Evolutionary conservation across 2,113 vertebrate species (phyloP), one percentile per base, ranked within the genome.

Genomic region (Rhinolophus ferrumequinum): DNA sequence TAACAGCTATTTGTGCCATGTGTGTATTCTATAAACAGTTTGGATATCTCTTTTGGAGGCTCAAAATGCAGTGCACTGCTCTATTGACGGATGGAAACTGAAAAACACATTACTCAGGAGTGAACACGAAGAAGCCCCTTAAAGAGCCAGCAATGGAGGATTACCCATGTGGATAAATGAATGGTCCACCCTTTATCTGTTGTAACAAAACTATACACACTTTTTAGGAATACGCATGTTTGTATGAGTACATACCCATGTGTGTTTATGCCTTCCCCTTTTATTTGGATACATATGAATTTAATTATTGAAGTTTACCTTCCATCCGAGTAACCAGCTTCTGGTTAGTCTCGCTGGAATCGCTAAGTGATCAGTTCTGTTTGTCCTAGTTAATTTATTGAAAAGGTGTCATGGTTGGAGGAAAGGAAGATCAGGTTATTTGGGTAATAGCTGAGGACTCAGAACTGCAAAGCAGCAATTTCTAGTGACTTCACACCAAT

Each of bases 351-450:
- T 82, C 50, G 89, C 92, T 96, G 54, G 64, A 88, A 79, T 83
- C 97, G 94, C 90, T 95, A 98, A 97, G 84, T 56, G 16, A 97
- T 97, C 79, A 97, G 56, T 97, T 97, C 93, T 86, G 90, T 98
- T 98, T 97, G 94, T 95, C 62, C 81, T 96, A 83, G 88, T 98
- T 97, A 89, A 79, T 97, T 98, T 97, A 98, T 96, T 98, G 94
- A 21, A 88, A 77, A 97, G 58, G 94, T 60, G 84, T 90, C 87
- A 66, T 6, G 77, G 13, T 90, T 95, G 75, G 8, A 88, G 35
- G 60, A 91, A 22, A 30, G 58, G 82, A 35, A 84, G 83, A 62
- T 90, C 80, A 47, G 69, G 41, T 87, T 96, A 79, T 93, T 90
- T 64, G 84, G 60, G 33, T 97, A 85, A 85, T 26, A 82, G 5